phyloP scores from a whole-genome alignment of 1,140 invertebrate genomes.

The Drosophila serrata region DNA sequence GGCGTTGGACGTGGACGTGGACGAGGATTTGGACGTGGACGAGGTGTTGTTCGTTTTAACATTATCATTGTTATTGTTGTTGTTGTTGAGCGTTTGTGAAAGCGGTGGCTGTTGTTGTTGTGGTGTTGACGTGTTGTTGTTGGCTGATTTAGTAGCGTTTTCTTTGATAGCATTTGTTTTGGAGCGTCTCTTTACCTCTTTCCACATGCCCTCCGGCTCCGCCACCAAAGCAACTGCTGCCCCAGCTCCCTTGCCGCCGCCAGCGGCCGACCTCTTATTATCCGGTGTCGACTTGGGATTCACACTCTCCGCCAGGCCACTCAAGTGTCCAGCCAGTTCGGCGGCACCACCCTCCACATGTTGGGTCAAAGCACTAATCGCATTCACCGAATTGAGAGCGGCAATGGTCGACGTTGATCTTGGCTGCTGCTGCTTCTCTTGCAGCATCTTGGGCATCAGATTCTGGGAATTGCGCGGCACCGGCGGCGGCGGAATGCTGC shows the following conservation, averaged over 20 bases:
- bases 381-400: constrained; percentile 65
- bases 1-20: constrained; percentile 47
- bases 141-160: constrained; percentile 82
- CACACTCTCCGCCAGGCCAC: constrained; percentile 79
- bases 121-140: constrained; percentile 68
- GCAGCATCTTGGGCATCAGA: constrained; percentile 71
- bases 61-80: constrained; percentile 66
- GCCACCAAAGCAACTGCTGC: constrained; percentile 73
- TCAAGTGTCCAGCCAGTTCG: constrained; percentile 78
- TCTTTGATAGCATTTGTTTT: constrained; percentile 86
- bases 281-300: constrained; percentile 70
- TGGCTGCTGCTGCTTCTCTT: constrained; percentile 55
- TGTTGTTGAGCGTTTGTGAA: constrained; percentile 79
- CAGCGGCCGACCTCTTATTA: constrained; percentile 55
- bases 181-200: constrained; percentile 87
- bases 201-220: constrained; percentile 84
- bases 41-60: constrained; percentile 62
- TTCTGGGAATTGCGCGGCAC: constrained; percentile 86
- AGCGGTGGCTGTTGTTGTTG: constrained; percentile 74
- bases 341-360: constrained; percentile 86
- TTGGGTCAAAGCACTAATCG: constrained; percentile 73
- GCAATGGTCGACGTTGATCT: constrained; percentile 33
- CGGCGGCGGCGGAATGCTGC: constrained; percentile 89
- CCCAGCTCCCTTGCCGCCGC: constrained; percentile 44
- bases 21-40: constrained; percentile 58